Evolutionary conservation across 2,888 invertebrate species (phyloP).

Genomic region (Brachypalpus laphriformis): DNA sequence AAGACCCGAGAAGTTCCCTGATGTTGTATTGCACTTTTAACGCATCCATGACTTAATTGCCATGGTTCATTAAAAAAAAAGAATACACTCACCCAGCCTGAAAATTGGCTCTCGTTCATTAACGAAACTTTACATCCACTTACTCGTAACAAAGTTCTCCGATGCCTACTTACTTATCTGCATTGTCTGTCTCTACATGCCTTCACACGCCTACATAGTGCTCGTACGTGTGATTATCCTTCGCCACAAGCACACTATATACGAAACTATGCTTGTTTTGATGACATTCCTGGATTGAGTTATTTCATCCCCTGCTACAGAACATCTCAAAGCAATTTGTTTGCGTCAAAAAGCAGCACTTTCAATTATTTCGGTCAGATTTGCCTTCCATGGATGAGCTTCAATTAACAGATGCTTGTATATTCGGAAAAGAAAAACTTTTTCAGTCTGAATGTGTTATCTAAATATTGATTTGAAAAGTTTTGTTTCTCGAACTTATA

Average conservation of each 20-base stretch:
- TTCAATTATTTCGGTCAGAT: not conserved
- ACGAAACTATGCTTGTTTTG: not conserved
- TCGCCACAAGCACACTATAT: not conserved
- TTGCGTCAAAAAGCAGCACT: not conserved
- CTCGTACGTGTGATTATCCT: not conserved
- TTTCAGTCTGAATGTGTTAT: not conserved
- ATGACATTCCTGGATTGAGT: not conserved
- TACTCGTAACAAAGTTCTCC: not conserved
- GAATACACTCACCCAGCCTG: not conserved
- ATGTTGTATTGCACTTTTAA: too few relatives aligned
- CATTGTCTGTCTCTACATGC: not conserved
- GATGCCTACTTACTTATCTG: too few relatives aligned
- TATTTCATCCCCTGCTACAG: not conserved
- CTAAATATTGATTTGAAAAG: conserved; percentile 14
- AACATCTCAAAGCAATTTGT: not conserved
- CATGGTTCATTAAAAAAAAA: too few relatives aligned
- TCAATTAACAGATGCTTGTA: conserved; percentile 15
- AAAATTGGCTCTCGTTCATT: not conserved
- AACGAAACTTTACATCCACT: not conserved
- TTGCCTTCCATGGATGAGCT: not conserved
- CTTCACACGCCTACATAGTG: not conserved
- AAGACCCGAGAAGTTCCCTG: too few relatives aligned
- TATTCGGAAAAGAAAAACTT: not conserved
- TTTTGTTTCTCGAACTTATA: not conserved
- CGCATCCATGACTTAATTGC: too few relatives aligned